Evolutionary conservation across 2,113 vertebrate species (phyloP).

Genomic region (Archilochus colubris): DNA sequence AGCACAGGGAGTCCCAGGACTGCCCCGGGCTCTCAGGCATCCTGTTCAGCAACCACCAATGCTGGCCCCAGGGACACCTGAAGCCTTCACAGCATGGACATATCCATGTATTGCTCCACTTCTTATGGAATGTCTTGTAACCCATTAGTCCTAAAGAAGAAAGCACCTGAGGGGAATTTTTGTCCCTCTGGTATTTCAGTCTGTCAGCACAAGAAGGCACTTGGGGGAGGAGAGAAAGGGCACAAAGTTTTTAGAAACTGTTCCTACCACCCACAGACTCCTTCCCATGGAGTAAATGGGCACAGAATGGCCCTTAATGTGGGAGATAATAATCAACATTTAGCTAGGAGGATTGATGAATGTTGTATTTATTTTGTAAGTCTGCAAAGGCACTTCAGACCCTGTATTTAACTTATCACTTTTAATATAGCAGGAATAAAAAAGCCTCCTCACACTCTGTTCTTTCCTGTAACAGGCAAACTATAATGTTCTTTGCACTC

Average conservation of each 20-base stretch:
- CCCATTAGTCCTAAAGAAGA: not conserved
- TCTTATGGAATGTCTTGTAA: not conserved
- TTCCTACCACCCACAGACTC: not conserved
- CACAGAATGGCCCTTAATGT: not conserved
- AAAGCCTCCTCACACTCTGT: not conserved
- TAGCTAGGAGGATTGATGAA: not conserved
- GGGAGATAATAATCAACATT: slow-evolving; percentile 37
- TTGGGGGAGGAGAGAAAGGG: not conserved
- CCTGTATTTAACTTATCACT: slow-evolving; percentile 27
- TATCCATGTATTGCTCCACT: not conserved
- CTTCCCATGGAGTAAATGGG: not conserved
- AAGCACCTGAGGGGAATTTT: not conserved
- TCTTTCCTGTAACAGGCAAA: slow-evolving; percentile 35
- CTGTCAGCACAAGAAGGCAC: not conserved
- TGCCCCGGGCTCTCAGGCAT: rapidly evolving
- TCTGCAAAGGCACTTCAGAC: not conserved
- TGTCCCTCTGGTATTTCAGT: not conserved
- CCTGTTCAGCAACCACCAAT: not conserved
- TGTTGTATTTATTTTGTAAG: not conserved
- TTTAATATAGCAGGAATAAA: slow-evolving; percentile 17
- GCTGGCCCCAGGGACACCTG: not conserved
- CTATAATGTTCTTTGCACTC: slow-evolving; percentile 35
- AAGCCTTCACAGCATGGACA: not conserved
- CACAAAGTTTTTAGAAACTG: not conserved
- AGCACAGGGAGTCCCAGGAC: rapidly evolving